Evolutionary conservation across 1,140 invertebrate species (phyloP), one percentile per base, ranked within the genome.

Genomic region (Eupristina koningsbergeri): DNA sequence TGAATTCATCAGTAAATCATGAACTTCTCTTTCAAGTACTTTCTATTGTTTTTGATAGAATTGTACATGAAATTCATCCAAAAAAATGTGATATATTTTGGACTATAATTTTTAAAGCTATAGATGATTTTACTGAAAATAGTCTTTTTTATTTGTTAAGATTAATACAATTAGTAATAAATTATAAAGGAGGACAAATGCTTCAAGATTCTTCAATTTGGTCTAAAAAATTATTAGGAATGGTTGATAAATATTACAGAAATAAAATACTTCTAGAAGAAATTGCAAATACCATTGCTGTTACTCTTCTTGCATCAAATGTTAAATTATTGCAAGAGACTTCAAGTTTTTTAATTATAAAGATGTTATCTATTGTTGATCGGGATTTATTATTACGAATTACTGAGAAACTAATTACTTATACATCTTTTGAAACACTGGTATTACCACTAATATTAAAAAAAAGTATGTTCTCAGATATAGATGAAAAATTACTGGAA

Each of bases 401-500:
- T 87, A 93, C 96, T 3, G 93, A 94, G 86, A 94, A 94, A 89
- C 91, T 96, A 2, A 93, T 95, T 45, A 89, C 93, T 71, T 95
- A 95, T 89, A 92, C 94, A 11, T 94, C 94, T 69, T 97, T 97
- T 90, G 96, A 96, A 89, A 92, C 94, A 73, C 91, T 96, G 73
- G 93, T 97, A 79, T 89, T 97, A 77, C 96, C 96, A 0, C 92
- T 93, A 58, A 93, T 96, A 53, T 87, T 97, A 22, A 92, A 93
- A 19, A 94, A 93, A 87, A 95, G 94, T 85, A 89, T 94, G n/a
- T 87, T 93, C 76, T 90, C 91, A 36, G 86, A 89, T 80, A 93
- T 95, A 64, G 92, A 94, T 86, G 86, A 89, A 84, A 87, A 93
- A 76, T 89, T 93, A 3, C 91, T 97, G 85, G 88, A 93, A 50